Percentiles rank a stretch among this genome's conserved stretches.
phyloP scores from a whole-genome alignment of 2,797 vertebrate species.

The Hirundo rustica region DNA sequence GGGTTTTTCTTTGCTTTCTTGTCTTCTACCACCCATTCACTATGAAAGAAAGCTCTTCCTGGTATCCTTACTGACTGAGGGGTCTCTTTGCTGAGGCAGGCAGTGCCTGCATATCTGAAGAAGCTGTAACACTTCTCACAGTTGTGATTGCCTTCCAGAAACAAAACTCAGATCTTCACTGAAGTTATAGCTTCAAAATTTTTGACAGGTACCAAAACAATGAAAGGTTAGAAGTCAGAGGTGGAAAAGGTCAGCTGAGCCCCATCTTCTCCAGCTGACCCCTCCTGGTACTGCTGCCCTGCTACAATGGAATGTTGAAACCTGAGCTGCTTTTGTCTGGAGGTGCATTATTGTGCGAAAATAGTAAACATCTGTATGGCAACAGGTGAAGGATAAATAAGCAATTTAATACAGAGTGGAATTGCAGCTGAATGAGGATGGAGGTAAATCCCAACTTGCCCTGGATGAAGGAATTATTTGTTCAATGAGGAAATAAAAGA shows the following conservation, averaged over 20 bases:
- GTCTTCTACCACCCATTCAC: neutral
- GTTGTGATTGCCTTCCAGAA: neutral
- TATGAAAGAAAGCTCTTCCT: neutral
- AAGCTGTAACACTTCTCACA: neutral
- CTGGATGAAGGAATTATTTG: neutral
- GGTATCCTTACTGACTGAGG: neutral
- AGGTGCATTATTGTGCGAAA: neutral
- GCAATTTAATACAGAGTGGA: neutral
- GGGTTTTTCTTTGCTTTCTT: neutral
- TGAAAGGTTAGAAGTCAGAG: neutral
- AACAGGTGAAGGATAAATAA: neutral
- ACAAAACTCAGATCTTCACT: neutral
- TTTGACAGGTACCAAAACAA: neutral
- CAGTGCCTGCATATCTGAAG: neutral
- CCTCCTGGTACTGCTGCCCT: neutral
- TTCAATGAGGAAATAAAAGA: neutral
- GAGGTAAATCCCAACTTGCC: neutral
- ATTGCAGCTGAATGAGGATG: neutral
- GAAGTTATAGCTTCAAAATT: neutral
- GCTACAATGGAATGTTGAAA: neutral
- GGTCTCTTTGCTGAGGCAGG: neutral
- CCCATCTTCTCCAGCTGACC: neutral
- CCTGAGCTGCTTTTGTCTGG: neutral
- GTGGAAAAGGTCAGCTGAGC: neutral
- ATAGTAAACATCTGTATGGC: neutral